Conservation (phyloP, 2,888 invertebrate species). For the Dryobotodes eremita region DNA sequence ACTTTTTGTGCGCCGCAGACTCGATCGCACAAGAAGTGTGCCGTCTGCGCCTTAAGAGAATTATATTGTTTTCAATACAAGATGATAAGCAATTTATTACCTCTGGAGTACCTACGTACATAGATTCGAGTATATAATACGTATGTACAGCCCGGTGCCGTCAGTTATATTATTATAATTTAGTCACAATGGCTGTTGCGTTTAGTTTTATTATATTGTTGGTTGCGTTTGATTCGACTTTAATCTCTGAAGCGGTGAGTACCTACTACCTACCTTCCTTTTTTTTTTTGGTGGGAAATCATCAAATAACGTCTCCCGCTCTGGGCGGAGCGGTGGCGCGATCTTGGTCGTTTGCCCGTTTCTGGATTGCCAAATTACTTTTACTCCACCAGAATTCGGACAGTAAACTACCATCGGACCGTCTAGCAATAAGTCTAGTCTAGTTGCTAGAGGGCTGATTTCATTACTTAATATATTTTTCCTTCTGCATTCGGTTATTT, state of each 20-base stretch:
- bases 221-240: conserved; percentile 6
- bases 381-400: neutral
- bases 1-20: too few relatives aligned
- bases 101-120: neutral
- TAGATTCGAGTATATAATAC: neutral
- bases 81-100: neutral
- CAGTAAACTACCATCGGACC: too few relatives aligned
- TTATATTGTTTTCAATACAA: too few relatives aligned
- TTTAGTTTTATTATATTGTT: conserved; percentile 13
- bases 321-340: too few relatives aligned
- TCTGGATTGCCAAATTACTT: neutral
- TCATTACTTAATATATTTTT: too few relatives aligned
- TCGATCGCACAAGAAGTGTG: too few relatives aligned
- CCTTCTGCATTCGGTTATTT: neutral
- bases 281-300: too few relatives aligned
- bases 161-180: conserved; percentile 12
- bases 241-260: conserved; percentile 32
- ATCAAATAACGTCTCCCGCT: too few relatives aligned
- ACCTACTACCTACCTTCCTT: neutral
- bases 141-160: neutral
- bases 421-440: too few relatives aligned
- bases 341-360: neutral
- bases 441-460: neutral
- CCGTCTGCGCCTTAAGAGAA: too few relatives aligned
- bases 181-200: conserved; percentile 25